These are phyloP conservation scores for Bos taurus DNA, from an alignment of 2,113 vertebrate genomes.

Conservation along the genomic window ARS-UCD2.0 NC_037347.1:46564501-46565000, in stretches of 20 bases:
- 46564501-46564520: not conserved
- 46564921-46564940: not conserved
- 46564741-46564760: not conserved
- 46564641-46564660: not conserved
- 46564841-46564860: not conserved
- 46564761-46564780: rapidly evolving
- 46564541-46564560: not conserved
- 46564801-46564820: not conserved
- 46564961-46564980: not conserved
- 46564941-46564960: not conserved
- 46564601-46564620: not conserved
- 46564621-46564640: not conserved
- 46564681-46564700: not conserved
- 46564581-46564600: not conserved
- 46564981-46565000: not conserved
- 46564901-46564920: not conserved
- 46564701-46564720: not conserved
- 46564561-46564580: not conserved
- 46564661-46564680: not conserved
- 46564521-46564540: not conserved
- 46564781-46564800: not conserved
- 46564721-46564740: not conserved
- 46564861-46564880: not conserved
- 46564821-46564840: not conserved
- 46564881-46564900: not conserved